A percentile compares a stretch with the other conserved stretches of the same genome.
phyloP scores from a whole-genome alignment of 2,888 invertebrate species.

The Harpalus rubripes region DNA sequence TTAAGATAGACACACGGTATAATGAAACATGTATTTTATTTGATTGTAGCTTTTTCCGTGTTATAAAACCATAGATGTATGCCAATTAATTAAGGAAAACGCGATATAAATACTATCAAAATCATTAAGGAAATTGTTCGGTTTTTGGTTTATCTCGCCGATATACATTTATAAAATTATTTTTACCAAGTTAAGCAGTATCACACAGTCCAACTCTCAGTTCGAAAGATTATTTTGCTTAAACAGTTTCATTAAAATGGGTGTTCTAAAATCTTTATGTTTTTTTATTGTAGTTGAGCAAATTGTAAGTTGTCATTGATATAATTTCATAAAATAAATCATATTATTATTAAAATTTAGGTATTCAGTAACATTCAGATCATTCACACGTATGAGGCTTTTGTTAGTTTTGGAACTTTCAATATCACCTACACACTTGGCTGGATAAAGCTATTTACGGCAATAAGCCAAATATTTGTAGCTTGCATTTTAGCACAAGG shows the following conservation, averaged over 20 bases:
- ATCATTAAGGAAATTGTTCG: constrained; percentile 12
- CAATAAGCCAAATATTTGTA: constrained; percentile 5
- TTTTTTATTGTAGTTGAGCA: constrained; percentile 25
- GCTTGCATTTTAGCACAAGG: constrained; percentile 22
- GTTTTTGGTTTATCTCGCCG: constrained; percentile 1
- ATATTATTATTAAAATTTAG: constrained; percentile 1
- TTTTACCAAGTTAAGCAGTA: neutral
- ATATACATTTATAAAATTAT: neutral
- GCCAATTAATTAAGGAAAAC: neutral
- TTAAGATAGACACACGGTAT: too few relatives aligned
- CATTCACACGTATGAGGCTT: neutral
- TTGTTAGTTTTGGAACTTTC: neutral
- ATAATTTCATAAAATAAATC: neutral
- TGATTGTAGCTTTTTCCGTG: too few relatives aligned
- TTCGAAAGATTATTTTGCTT: neutral
- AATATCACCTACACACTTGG: neutral
- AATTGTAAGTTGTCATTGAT: constrained; percentile 12
- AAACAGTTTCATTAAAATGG: neutral
- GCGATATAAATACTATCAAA: neutral
- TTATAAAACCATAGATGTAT: neutral
- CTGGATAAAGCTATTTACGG: neutral
- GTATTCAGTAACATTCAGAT: neutral
- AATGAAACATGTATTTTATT: too few relatives aligned
- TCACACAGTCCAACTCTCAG: neutral
- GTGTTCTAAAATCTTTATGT: neutral